Percentiles rank a stretch among this genome's conserved stretches.
phyloP scores from a whole-genome alignment of 92 coral and sea anemone genomes.

The Epizoanthus fatuus region DNA sequence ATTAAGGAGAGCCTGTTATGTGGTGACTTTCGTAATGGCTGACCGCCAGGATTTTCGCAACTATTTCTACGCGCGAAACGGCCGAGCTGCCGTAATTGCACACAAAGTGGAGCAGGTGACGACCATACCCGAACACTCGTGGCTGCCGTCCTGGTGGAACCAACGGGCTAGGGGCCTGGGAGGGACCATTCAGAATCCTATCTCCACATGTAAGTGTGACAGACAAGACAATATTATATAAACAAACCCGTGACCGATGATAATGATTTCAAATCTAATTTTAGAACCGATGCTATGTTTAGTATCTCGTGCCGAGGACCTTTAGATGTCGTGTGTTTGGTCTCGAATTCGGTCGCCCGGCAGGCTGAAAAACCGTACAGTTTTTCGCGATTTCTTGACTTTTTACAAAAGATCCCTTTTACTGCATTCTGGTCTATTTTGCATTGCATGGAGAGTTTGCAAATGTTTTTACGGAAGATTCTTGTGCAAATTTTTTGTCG shows the following conservation, averaged over 20 bases:
- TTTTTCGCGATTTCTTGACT: no score
- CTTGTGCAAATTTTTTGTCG: no score
- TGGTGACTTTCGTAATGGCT: constrained; percentile 90
- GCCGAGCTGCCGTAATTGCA: constrained; percentile 97
- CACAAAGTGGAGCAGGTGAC: constrained; percentile 81
- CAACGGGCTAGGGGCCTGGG: constrained; percentile 98
- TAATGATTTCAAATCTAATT: neutral
- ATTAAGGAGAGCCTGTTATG: constrained; percentile 94
- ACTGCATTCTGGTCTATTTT: no score
- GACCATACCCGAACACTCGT: constrained; percentile 94
- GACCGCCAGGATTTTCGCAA: constrained; percentile 93
- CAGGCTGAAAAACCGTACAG: no score
- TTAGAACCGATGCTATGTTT: no score
- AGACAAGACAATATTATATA: neutral
- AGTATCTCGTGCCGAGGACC: no score
- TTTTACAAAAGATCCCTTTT: no score
- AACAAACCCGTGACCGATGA: neutral
- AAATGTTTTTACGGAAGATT: no score
- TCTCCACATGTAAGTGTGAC: constrained; percentile 86
- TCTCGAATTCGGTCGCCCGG: no score
- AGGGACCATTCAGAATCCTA: constrained; percentile 88
- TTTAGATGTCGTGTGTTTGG: no score
- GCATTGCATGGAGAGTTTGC: no score
- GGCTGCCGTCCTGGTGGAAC: constrained; percentile 95
- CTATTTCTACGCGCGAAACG: constrained; percentile 86